These are phyloP conservation scores for Loxodonta africana DNA, from an alignment of 2,113 vertebrate genomes.

Conservation along the genomic window DNA sequence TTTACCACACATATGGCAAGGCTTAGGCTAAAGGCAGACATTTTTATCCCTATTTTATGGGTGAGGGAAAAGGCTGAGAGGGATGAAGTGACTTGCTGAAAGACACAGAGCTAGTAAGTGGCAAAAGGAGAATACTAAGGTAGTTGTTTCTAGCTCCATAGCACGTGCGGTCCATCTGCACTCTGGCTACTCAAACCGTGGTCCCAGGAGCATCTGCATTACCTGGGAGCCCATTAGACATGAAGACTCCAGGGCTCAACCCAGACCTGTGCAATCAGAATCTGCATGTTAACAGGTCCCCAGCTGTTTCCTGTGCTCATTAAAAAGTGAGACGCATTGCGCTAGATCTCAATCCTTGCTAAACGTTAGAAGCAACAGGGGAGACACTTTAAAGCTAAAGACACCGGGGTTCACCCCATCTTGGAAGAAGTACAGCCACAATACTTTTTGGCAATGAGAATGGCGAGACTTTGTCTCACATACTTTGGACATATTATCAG, in stretches of 20 bases:
- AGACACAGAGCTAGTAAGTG: background rate
- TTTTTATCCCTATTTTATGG: background rate
- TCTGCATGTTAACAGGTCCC: background rate
- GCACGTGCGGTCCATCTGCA: no score
- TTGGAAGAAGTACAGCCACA: no score
- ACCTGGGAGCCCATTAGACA: background rate
- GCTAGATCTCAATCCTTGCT: background rate
- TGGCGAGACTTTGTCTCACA: no score
- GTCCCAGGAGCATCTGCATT: background rate
- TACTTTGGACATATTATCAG: no score
- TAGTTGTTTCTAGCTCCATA: background rate
- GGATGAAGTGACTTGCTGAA: background rate
- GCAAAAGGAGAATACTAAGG: background rate
- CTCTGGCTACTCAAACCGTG: background rate
- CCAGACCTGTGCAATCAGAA: conserved; percentile 14
- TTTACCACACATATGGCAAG: background rate
- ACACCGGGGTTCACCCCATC: background rate
- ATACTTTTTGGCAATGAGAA: no score
- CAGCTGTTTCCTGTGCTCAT: background rate
- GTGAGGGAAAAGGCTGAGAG: background rate
- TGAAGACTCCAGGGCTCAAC: background rate
- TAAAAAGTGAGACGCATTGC: background rate
- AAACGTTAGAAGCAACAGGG: background rate
- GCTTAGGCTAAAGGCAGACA: background rate
- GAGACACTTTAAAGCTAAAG: background rate